phyloP scores from a whole-genome alignment of 1,140 invertebrate genomes.

The Helicoverpa armigera region DNA sequence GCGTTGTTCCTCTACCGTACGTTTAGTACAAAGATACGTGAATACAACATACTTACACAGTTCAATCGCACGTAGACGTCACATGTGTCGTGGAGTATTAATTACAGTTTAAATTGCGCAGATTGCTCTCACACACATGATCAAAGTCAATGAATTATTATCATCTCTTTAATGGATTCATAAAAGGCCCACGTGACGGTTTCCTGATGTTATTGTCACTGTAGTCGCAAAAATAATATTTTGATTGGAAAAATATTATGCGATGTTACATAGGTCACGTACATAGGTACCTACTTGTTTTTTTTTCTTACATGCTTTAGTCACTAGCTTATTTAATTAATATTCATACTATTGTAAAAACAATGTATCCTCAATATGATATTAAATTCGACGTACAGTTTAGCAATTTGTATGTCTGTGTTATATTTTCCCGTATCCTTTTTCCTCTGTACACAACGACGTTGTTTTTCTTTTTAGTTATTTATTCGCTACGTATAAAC shows the following conservation, averaged over 20 bases:
- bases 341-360: too few species aligned
- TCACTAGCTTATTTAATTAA: neutral
- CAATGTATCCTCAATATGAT: neutral
- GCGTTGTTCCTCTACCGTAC: neutral
- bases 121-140: conserved; percentile 32
- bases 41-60: neutral
- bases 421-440: conserved; percentile 23
- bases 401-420: neutral
- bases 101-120: conserved; percentile 39
- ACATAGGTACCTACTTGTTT: conserved; percentile 8
- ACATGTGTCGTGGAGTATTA: conserved; percentile 26
- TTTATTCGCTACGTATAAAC: neutral
- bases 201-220: conserved; percentile 31
- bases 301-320: conserved; percentile 6
- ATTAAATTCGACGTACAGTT: neutral
- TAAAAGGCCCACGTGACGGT: neutral
- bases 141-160: conserved; percentile 42
- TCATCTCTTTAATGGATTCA: conserved; percentile 32
- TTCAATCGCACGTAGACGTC: neutral
- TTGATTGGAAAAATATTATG: conserved; percentile 18
- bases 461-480: neutral
- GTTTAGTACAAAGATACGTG: neutral
- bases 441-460: neutral
- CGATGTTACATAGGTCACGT: conserved; percentile 14
- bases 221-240: conserved; percentile 10